A percentile compares a stretch with the other conserved stretches of the same genome.
Conservation (phyloP, 2,113 vertebrate species). For the Crypturellus undulatus region DNA sequence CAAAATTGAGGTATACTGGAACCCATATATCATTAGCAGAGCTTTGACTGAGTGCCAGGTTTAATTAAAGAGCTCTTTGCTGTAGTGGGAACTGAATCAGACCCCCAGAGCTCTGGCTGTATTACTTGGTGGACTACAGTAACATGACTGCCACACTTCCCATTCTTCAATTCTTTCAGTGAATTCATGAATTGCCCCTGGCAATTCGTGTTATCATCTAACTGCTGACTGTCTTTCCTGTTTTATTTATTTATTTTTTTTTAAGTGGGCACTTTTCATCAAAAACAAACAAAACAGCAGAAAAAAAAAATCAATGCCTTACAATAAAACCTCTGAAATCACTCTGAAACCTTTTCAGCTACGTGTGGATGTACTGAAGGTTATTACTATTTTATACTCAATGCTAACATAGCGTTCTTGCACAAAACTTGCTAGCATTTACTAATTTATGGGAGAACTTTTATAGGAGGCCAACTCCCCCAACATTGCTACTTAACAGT, state of each 20-base stretch:
- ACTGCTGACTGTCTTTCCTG: accelerated
- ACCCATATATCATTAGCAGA: background rate
- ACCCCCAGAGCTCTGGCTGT: background rate
- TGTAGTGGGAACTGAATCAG: background rate
- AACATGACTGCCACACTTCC: background rate
- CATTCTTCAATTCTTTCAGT: background rate
- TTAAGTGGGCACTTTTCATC: background rate
- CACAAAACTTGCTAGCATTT: background rate
- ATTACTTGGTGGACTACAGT: background rate
- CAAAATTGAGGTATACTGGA: background rate
- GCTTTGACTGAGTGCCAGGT: background rate
- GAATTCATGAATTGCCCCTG: accelerated
- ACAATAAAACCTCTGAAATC: background rate
- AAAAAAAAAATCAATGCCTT: background rate
- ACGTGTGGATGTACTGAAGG: background rate
- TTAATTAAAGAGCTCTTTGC: background rate
- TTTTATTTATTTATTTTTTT: background rate
- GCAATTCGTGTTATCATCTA: background rate
- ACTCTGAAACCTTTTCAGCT: too few species aligned
- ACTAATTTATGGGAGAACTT: background rate
- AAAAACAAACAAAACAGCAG: background rate
- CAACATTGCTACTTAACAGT: background rate
- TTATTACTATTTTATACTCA: background rate
- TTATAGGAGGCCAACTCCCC: background rate
- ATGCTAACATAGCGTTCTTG: background rate